These are phyloP conservation scores for Lepetodrilus schrolli DNA, from an alignment of 2,888 invertebrate species.

Conservation along the genomic window DNA sequence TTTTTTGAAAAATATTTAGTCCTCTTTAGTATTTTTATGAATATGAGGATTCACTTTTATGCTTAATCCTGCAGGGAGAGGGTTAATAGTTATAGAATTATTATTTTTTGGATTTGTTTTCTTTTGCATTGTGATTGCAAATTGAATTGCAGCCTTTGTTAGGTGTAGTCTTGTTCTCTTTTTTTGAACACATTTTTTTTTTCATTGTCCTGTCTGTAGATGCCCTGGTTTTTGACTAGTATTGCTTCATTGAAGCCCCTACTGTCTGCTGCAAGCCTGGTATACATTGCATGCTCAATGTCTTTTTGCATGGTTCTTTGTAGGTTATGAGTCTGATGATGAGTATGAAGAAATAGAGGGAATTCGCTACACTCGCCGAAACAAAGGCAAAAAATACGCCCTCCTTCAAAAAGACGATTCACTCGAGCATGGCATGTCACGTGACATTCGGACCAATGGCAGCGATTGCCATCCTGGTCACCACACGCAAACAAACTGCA, in stretches of 20 bases:
- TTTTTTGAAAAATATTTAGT: too few relatives aligned
- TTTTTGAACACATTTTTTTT: too few relatives aligned
- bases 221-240: not conserved
- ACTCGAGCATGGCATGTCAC: constrained; percentile 50
- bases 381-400: constrained; percentile 70
- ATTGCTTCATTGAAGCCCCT: not conserved
- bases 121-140: too few relatives aligned
- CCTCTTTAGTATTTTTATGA: too few relatives aligned
- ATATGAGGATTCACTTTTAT: not conserved
- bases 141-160: too few relatives aligned
- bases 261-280: not conserved
- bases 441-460: constrained; percentile 24
- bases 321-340: constrained; percentile 73
- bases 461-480: too few relatives aligned
- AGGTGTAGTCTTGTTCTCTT: too few relatives aligned
- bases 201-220: not conserved
- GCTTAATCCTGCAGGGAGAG: not conserved
- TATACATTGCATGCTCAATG: constrained; percentile 36
- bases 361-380: constrained; percentile 61
- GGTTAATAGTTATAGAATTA: not conserved
- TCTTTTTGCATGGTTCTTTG: constrained; percentile 58
- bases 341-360: constrained; percentile 63
- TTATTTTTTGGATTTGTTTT: not conserved
- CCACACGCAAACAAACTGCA: constrained; percentile 1
- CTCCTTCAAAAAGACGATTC: constrained; percentile 68